Conservation (phyloP, 64 coral and sea anemone genomes). For the Stichodactyla mertensii region DNA sequence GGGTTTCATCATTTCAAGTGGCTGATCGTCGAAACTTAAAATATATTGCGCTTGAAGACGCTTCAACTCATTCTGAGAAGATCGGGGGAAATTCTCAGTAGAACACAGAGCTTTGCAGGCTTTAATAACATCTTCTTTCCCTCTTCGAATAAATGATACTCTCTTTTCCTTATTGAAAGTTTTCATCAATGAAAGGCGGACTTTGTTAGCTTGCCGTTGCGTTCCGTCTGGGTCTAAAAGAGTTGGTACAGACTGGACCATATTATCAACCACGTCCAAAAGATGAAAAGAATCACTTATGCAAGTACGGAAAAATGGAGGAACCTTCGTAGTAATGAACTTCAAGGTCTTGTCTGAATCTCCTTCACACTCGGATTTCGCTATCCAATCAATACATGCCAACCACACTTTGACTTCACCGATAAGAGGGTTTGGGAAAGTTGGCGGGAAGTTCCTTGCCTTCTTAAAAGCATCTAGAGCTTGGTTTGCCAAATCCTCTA, state of each 20-base stretch:
- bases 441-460: constrained; percentile 56
- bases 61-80: constrained; percentile 60
- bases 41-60: constrained; percentile 72
- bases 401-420: constrained; percentile 78
- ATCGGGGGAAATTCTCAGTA: constrained; percentile 43
- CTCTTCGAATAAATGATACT: background rate
- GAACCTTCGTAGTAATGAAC: constrained; percentile 30
- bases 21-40: constrained; percentile 35
- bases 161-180: constrained; percentile 21
- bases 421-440: constrained; percentile 59
- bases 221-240: constrained; percentile 50
- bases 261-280: constrained; percentile 62
- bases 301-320: constrained; percentile 66
- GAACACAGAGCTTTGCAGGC: constrained; percentile 62
- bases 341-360: constrained; percentile 36
- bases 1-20: constrained; percentile 20
- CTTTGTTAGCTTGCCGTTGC: constrained; percentile 11
- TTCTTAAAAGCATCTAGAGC: constrained; percentile 39
- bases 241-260: constrained; percentile 29
- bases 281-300: constrained; percentile 60
- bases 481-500: constrained; percentile 38
- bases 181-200: constrained; percentile 49
- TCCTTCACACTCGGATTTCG: constrained; percentile 27
- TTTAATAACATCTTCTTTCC: constrained; percentile 44
- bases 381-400: constrained; percentile 52